Evolutionary conservation across 2,888 invertebrate species (phyloP), one percentile per base, ranked within the genome.

Genomic region (Ormyrus thymus): DNA sequence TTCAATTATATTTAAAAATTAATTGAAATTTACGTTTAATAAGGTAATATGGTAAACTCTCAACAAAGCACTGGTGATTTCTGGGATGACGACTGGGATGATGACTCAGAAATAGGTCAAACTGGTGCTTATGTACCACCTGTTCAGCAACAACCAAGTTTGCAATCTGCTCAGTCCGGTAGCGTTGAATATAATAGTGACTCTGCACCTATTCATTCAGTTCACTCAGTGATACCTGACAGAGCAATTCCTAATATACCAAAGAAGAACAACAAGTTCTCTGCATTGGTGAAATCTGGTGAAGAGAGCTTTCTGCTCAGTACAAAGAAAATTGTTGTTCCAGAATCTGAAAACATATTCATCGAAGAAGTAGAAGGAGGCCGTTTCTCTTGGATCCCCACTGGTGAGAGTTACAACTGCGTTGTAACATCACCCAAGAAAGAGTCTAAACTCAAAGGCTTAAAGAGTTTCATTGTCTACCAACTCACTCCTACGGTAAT

Each of bases 391-490:
- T 99, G 98, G 98, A 92, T 94, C 78, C 93, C 94, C 0, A 92
- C 93, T 77, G 91, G 92, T 66, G 93, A 95, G 79, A 93, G 94
- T 1, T 98, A 97, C 88, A 93, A 93, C 7, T 98, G 98, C 79
- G 92, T 94, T 72, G 96, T 99, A 50, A 95, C 97, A 13, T 98
- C 98, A 76, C 98, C 98, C 7, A 98, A 98, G 89, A 99, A 99
- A 90, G 98, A 98, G 90, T 95, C 97, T 0, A 99, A 99, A 91
- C 94, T 99, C 87, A 98, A 98, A 89, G 99, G 98, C 59, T 93
- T 99, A 85, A 99, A 99, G 91, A 98, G 97, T 87, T 99, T 96
- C 87, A 99, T 99, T 85, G 98, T 98, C 65, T 99, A 99, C 91
- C 97, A 98, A 87, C 90, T 99, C 81, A 98, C 97, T 73, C 98